A percentile compares a stretch with the other conserved stretches of the same genome.
Evolutionary conservation across 2,797 vertebrate species (phyloP).

Genomic region (Anabacerthia variegaticeps): DNA sequence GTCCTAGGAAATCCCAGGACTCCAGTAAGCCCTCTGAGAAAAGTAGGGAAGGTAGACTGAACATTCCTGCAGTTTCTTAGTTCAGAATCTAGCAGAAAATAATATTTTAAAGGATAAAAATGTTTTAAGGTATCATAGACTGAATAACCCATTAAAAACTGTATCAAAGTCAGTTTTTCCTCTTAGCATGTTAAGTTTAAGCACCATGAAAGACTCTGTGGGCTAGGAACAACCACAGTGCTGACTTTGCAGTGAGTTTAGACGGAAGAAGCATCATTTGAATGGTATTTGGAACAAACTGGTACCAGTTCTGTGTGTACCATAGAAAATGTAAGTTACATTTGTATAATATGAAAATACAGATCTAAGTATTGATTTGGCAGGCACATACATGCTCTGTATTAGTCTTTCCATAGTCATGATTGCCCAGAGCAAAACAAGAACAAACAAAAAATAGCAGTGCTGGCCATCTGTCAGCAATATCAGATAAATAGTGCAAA

Average conservation of each 20-base stretch:
- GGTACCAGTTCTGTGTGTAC: background rate
- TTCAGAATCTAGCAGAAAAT: background rate
- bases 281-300: background rate
- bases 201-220: background rate
- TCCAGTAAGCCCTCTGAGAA: background rate
- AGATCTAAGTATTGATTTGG: background rate
- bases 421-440: background rate
- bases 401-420: background rate
- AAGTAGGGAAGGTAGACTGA: background rate
- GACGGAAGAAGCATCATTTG: background rate
- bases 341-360: background rate
- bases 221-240: background rate
- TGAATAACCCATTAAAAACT: background rate
- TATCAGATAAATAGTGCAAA: background rate
- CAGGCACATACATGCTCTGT: background rate
- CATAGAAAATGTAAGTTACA: background rate
- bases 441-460: background rate
- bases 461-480: background rate
- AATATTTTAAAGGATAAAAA: background rate
- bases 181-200: background rate
- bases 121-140: background rate
- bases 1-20: background rate
- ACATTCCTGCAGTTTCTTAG: background rate
- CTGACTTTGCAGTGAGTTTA: background rate
- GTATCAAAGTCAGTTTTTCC: background rate